Evolutionary conservation across 30 jellyfish, hydroid and myxozoan species (phyloP).

Genomic region (Hydractinia echinata): DNA sequence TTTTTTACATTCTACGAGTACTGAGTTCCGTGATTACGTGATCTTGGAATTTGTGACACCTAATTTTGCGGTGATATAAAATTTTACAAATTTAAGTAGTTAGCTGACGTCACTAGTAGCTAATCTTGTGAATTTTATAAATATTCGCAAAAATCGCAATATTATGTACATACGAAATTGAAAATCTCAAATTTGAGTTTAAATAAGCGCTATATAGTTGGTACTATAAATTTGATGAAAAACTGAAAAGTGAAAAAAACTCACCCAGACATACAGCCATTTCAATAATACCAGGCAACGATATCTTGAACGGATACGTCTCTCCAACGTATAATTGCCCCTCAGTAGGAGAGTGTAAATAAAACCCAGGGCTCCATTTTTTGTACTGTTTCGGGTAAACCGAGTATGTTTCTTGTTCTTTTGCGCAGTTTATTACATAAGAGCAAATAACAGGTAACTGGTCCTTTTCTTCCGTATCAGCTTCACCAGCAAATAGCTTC

Average conservation of each 20-base stretch:
- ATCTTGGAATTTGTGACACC: no score
- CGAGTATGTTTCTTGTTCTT: background rate
- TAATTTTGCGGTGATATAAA: no score
- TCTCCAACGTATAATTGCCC: slow-evolving; percentile 36
- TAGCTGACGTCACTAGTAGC: no score
- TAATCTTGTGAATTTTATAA: no score
- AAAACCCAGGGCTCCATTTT: slow-evolving; percentile 52
- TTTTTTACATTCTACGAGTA: no score
- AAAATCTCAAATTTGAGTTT: no score
- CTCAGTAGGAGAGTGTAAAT: slow-evolving; percentile 44
- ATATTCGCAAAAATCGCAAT: no score
- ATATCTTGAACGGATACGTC: slow-evolving; percentile 27
- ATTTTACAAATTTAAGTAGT: no score
- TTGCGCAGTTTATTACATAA: slow-evolving; percentile 19
- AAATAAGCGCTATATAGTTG: no score
- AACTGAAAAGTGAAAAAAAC: background rate
- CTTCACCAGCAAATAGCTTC: slow-evolving; percentile 46
- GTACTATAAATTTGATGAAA: background rate
- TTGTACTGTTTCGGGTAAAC: slow-evolving; percentile 57
- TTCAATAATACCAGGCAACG: slow-evolving; percentile 43
- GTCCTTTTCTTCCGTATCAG: slow-evolving; percentile 23
- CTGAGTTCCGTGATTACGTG: no score
- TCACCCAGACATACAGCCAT: slow-evolving; percentile 49
- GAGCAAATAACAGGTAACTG: slow-evolving; percentile 11
- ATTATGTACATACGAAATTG: no score